These are phyloP conservation scores for Phasia obesa DNA, from an alignment of 2,888 invertebrate genomes.

Conservation along the genomic window DNA sequence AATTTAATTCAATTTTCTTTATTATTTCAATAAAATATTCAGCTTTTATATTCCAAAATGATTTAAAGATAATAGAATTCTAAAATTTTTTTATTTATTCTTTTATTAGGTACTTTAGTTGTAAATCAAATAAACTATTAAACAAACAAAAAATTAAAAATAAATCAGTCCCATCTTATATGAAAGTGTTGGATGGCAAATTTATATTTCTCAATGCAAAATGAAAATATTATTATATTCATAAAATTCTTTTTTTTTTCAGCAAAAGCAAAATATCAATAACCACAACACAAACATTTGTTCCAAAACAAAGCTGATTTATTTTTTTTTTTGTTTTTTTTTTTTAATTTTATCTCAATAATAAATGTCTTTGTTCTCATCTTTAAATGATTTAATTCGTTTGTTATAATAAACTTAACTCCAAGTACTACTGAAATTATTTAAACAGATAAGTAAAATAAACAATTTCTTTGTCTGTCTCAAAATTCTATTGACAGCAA, in stretches of 20 bases:
- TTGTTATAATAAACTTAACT: too few relatives aligned
- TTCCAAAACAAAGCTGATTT: constrained; percentile 32
- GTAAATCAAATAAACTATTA: too few relatives aligned
- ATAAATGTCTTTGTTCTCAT: constrained; percentile 46
- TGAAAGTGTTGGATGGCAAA: neutral
- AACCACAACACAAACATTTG: too few relatives aligned
- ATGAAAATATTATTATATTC: neutral
- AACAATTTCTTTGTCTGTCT: constrained; percentile 8
- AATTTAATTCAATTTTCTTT: constrained; percentile 13
- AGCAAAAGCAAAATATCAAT: too few relatives aligned
- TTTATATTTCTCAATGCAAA: neutral
- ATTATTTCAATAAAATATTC: constrained; percentile 24
- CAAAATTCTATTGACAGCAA: neutral
- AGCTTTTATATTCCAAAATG: constrained; percentile 1
- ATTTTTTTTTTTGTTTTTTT: neutral
- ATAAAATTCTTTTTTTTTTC: too few relatives aligned
- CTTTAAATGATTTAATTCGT: too few relatives aligned
- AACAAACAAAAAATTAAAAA: constrained; percentile 6
- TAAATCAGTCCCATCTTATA: constrained; percentile 30
- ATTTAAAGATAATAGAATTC: constrained; percentile 25
- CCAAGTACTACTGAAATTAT: neutral
- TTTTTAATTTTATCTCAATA: neutral
- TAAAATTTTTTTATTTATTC: constrained; percentile 32
- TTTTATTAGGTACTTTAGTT: constrained; percentile 56
- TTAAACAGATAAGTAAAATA: neutral